Conservation (phyloP, 2,113 vertebrate species). For the Trichechus manatus region DNA sequence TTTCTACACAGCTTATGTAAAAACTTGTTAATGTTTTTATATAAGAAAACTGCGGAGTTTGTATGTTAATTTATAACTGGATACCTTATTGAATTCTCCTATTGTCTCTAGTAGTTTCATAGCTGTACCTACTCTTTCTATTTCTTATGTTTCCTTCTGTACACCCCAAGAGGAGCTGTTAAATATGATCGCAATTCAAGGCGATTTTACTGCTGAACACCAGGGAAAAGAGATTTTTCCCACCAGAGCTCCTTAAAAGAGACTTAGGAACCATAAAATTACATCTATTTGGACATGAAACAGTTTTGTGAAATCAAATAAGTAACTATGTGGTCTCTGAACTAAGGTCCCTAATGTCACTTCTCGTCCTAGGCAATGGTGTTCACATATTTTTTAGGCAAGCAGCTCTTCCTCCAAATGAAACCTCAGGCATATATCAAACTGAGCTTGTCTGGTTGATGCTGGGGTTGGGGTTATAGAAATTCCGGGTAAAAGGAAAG, state of each 20-base stretch:
- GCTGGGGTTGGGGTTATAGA: neutral
- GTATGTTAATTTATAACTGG: neutral
- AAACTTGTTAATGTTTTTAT: neutral
- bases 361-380: neutral
- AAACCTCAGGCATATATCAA: neutral
- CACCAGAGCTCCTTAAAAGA: no score
- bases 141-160: neutral
- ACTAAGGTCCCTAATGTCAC: neutral
- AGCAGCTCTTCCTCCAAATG: neutral
- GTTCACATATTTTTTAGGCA: neutral
- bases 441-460: neutral
- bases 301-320: neutral
- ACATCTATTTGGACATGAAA: neutral
- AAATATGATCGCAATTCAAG: neutral
- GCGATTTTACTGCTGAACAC: slow-evolving; percentile 10
- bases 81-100: neutral
- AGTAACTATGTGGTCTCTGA: neutral
- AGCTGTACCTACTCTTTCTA: neutral
- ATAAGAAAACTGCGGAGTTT: neutral
- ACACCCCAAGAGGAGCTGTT: neutral
- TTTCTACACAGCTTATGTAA: neutral
- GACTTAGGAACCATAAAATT: neutral
- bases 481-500: neutral
- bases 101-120: neutral
- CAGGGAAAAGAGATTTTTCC: neutral